Evolutionary conservation across 2,113 vertebrate species (phyloP).

Genomic region (Sinocyclocheilus grahami): DNA sequence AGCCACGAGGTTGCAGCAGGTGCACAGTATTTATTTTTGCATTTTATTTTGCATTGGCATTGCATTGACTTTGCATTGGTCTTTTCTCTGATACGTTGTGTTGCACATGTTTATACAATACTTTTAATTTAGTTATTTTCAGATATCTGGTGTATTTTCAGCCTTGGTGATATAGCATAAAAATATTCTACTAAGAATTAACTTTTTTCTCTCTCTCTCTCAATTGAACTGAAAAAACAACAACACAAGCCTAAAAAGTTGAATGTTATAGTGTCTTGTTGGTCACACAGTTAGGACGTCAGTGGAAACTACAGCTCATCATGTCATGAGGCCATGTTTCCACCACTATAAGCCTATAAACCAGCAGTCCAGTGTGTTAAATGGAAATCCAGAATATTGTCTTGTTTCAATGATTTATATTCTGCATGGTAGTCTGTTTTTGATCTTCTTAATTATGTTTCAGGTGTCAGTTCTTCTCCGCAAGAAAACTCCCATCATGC

Average conservation of each 20-base stretch:
- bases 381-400: background rate
- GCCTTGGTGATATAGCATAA: background rate
- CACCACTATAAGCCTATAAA: background rate
- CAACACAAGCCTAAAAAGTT: background rate
- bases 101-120: background rate
- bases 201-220: too few relatives aligned
- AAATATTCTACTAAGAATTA: background rate
- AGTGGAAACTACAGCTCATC: slow-evolving; percentile 2
- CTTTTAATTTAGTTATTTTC: background rate
- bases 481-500: slow-evolving; percentile 96
- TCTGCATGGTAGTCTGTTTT: background rate
- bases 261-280: too few relatives aligned
- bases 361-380: slow-evolving; percentile 10
- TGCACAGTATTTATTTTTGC: background rate
- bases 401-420: background rate
- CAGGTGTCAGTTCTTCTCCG: slow-evolving; percentile 97
- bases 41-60: background rate
- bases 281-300: background rate
- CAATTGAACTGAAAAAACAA: background rate
- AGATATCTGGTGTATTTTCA: too few relatives aligned
- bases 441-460: slow-evolving; percentile 33
- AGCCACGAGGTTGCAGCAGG: background rate
- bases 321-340: slow-evolving; percentile 5
- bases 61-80: background rate
- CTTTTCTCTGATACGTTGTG: background rate